phyloP scores from a whole-genome alignment of 2,888 invertebrate genomes.

The Ligdia adustata region DNA sequence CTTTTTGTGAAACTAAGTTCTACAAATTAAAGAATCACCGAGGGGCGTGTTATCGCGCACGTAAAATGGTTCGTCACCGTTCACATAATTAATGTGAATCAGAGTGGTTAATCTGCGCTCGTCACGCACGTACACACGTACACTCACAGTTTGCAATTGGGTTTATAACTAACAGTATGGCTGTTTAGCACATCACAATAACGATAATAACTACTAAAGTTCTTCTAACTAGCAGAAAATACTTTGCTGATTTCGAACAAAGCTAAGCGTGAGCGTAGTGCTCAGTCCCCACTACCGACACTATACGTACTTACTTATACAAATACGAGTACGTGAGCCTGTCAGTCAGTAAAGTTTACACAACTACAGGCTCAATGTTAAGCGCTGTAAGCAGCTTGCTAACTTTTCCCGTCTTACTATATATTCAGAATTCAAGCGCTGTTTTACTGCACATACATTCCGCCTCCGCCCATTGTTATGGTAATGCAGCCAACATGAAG shows the following conservation, averaged over 20 bases:
- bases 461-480: constrained; percentile 77
- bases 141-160: constrained; percentile 20
- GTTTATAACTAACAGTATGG: constrained; percentile 30
- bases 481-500: constrained; percentile 80
- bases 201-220: constrained; percentile 37
- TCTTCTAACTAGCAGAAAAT: constrained; percentile 42
- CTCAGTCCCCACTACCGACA: constrained; percentile 57
- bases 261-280: constrained; percentile 58
- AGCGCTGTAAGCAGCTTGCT: constrained; percentile 49
- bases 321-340: constrained; percentile 48
- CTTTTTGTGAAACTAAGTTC: constrained; percentile 24
- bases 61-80: constrained; percentile 76
- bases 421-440: constrained; percentile 47
- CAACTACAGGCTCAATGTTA: constrained; percentile 53
- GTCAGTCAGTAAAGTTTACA: constrained; percentile 76
- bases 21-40: constrained; percentile 45
- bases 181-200: constrained; percentile 12
- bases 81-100: constrained; percentile 80
- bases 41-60: constrained; percentile 75
- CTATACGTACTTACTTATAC: constrained; percentile 75
- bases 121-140: constrained; percentile 54
- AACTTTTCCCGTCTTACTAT: constrained; percentile 8
- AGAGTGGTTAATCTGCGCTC: constrained; percentile 59
- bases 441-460: constrained; percentile 42
- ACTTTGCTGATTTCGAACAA: constrained; percentile 51